Base-by-base conservation (phyloP, 2,888 invertebrate species). In the Drosophila tanythrix region DNA sequence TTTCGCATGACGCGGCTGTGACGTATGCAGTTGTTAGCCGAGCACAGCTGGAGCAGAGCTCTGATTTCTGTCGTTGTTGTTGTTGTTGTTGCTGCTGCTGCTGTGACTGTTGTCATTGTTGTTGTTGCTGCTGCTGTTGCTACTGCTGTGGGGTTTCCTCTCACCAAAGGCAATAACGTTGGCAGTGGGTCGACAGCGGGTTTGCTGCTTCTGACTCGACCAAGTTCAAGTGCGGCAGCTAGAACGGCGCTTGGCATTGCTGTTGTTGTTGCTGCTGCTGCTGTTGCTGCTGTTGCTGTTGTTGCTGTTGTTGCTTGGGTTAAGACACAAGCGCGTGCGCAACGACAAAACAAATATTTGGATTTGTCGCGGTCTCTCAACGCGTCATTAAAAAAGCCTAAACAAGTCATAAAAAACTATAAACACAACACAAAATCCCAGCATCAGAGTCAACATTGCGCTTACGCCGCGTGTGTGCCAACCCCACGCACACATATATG, bases 1-100 rank as follows among this genome's bases (percentile, higher is more conserved):
- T 88, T 88, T 90, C 70, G 88, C 90, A 90, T 90, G 87, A 87
- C 89, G 89, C 85, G 89, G 63, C 79, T 90, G 82, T 89, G 86
- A 86, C 86, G 86, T 86, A 86, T n/a, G 11, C 25, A 10, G 87
- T 65, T 72, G 71, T 18, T 33, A 6, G 15, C 38, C 35, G 18
- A 66, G 62, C 63, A 60, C 78, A 71, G 81, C 64, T 69, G 74
- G 64, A 73, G 71, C 64, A 46, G 38, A 38, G 46, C 56, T 56
- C 56, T 56, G 56, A 56, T 56, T 56, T 56, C 27, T 11, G 38
- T 29, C 1, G 8, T 25, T 15, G 46, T 25, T 48, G 48, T 27
- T 56, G 11, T n/a, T 7, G n/a, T 21, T 21, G 40, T 1, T 18
- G 38, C 8, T n/a, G n/a, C n/a, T 40, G 10, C n/a, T 4, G n/a